Evolutionary conservation across 2,888 invertebrate species (phyloP), one percentile per base, ranked within the genome.

Genomic region (Eupithecia abbreviata): DNA sequence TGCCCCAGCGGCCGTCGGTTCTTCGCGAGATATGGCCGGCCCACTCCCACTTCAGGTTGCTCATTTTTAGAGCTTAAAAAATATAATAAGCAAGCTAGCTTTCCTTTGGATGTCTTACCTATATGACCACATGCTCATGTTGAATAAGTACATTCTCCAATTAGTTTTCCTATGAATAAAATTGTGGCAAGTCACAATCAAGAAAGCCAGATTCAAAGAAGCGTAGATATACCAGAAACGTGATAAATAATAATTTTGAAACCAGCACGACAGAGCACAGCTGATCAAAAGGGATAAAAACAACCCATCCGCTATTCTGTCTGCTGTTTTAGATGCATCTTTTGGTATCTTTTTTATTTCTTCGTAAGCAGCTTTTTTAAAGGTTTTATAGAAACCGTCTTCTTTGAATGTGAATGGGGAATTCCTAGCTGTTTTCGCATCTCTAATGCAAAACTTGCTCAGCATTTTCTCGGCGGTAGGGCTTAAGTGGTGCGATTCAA

Each of bases 121-220:
- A 72, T 96, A 96, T 3, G 96, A 96, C 95, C 97, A 93, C 82
- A 96, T 87, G 30, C 96, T 95, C 78, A 98, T 90, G 85, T 98
- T 97, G 84, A 97, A 97, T 77, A 97, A 96, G 85, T 96, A 97
- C 97, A 97, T 97, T 76, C 97, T 96, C 95, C 97, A 97, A 87
- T 96, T 97, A 77, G 97, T 96, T 77, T 95, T 96, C 84, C 96
- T 96, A 87, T 98, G 98, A 81, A 98, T 96, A 86, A 97, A 98
- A 87, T 98, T 98, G 86, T 98, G 98, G 0, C 97, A 95, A 0
- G 96, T 95, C 4, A 97, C 95, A 0, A 95, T 90, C 0, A 96
- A 91, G 95, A 96, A 96, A 3, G 95, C 94, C 4, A 98, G 87
- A 0, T 96, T 87, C 0, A 96, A 68, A 3, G 96, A 89, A 2